Conservation (phyloP, 2,888 invertebrate species). For the Siphlonurus alternatus region DNA sequence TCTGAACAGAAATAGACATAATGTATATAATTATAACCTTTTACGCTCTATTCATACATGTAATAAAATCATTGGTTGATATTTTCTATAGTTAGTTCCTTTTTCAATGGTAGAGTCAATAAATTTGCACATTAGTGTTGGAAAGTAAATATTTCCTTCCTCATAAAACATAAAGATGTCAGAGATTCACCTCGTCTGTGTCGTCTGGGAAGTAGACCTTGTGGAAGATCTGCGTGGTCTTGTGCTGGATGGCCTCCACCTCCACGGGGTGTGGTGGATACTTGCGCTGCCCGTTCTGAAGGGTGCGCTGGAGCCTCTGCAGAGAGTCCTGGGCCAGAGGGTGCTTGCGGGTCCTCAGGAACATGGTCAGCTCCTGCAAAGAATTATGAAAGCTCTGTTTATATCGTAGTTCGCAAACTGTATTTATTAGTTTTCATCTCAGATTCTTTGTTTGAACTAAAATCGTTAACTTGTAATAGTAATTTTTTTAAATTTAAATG, state of each 20-base stretch:
- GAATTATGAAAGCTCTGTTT: no score
- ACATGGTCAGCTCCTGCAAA: constrained; percentile 45
- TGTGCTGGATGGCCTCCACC: constrained; percentile 87
- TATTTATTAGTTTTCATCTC: no score
- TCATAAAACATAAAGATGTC: not conserved
- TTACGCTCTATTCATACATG: no score
- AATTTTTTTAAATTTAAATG: not conserved
- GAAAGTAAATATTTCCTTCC: not conserved
- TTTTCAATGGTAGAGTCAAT: not conserved
- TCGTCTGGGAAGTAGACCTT: constrained; percentile 94
- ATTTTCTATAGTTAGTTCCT: not conserved
- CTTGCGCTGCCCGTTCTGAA: constrained; percentile 55
- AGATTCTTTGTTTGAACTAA: no score
- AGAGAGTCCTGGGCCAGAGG: constrained; percentile 63
- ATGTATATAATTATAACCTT: no score
- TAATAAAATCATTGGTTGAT: no score
- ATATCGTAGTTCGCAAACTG: no score
- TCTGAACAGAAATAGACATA: no score
- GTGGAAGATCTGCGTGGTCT: constrained; percentile 87
- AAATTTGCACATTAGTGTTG: no score
- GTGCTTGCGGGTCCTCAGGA: constrained; percentile 53
- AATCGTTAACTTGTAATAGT: no score
- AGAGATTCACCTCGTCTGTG: constrained; percentile 57
- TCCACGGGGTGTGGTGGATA: constrained; percentile 86
- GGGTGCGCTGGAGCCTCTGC: constrained; percentile 59